Percentiles rank a stretch among this genome's conserved stretches.
These are phyloP conservation scores for Apamea epomidion DNA, from an alignment of 2,888 invertebrate species.

Conservation along the genomic window DNA sequence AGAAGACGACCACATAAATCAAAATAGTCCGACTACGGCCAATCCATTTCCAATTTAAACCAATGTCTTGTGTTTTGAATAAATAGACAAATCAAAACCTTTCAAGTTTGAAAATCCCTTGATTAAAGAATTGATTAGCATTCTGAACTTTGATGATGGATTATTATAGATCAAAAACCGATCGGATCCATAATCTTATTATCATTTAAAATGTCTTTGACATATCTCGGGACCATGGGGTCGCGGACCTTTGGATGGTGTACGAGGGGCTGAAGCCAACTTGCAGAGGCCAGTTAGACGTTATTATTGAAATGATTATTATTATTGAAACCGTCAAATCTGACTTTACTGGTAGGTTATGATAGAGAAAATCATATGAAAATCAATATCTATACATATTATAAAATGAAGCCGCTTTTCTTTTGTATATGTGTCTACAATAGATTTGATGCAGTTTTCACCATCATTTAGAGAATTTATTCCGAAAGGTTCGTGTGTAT, in stretches of 20 bases:
- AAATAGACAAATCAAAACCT: constrained; percentile 16
- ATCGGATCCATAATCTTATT: background rate
- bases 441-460: background rate
- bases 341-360: no score
- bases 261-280: background rate
- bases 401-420: background rate
- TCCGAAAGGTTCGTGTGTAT: background rate
- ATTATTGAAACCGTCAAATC: background rate
- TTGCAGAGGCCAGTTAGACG: background rate
- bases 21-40: background rate
- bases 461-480: background rate
- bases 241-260: background rate
- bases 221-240: background rate
- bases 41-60: background rate
- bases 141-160: background rate
- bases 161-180: background rate
- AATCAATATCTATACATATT: background rate
- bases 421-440: background rate
- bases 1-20: background rate
- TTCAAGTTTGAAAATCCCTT: background rate
- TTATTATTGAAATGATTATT: background rate
- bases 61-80: background rate
- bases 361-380: background rate
- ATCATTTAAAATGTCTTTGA: background rate
- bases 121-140: background rate